Evolutionary conservation across 1,140 invertebrate genomes (phyloP).

Genomic region (Calephelis nemesis): DNA sequence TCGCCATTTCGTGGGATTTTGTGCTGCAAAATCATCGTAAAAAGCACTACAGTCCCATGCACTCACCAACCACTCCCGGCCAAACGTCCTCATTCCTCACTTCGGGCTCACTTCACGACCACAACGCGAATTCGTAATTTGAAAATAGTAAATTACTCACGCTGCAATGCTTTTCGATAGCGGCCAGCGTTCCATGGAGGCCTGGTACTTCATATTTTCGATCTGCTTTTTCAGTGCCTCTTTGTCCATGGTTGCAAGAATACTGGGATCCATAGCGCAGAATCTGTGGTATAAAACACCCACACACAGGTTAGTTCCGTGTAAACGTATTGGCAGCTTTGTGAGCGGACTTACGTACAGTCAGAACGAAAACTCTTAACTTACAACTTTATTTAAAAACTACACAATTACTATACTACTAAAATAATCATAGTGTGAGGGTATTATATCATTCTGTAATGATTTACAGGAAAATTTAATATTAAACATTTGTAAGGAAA

Average conservation of each 20-base stretch:
- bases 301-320: constrained; percentile 58
- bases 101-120: constrained; percentile 62
- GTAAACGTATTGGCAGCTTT: constrained; percentile 36
- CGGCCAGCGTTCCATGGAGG: constrained; percentile 96
- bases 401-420: not conserved
- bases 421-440: not conserved
- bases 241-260: constrained; percentile 96
- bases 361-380: constrained; percentile 23
- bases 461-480: not conserved
- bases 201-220: constrained; percentile 97
- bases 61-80: constrained; percentile 61
- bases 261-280: constrained; percentile 92
- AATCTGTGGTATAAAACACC: constrained; percentile 75
- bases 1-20: constrained; percentile 43
- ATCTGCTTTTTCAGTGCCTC: constrained; percentile 98
- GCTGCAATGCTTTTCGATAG: constrained; percentile 95
- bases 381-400: not conserved
- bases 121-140: constrained; percentile 47
- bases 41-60: constrained; percentile 57
- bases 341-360: constrained; percentile 37
- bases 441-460: not conserved
- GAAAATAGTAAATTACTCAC: constrained; percentile 85
- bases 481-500: constrained; percentile 14
- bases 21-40: constrained; percentile 41
- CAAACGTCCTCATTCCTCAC: constrained; percentile 44